phyloP scores from a whole-genome alignment of 1,140 invertebrate species.

The Leptopilina clavipes region DNA sequence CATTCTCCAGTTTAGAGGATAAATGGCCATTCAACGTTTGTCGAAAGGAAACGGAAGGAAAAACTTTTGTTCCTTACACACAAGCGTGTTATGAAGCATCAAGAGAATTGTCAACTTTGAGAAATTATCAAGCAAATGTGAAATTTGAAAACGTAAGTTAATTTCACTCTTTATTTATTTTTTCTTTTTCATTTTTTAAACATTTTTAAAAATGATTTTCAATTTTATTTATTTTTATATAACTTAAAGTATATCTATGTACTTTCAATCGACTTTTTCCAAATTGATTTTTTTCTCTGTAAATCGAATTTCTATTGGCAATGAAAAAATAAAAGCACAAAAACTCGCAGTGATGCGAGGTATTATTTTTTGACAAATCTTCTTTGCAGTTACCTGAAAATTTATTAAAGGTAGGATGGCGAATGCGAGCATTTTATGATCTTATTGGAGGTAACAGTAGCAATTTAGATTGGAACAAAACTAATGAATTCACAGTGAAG shows the following conservation, averaged over 20 bases:
- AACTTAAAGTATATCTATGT: no score
- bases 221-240: no score
- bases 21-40: constrained; percentile 69
- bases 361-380: constrained; percentile 22
- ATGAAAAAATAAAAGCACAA: background rate
- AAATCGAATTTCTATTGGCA: background rate
- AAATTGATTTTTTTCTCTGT: background rate
- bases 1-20: constrained; percentile 57
- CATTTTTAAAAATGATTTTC: no score
- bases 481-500: constrained; percentile 57
- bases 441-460: constrained; percentile 61
- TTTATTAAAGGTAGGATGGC: constrained; percentile 57
- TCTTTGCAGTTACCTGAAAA: constrained; percentile 61
- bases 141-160: constrained; percentile 65
- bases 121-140: constrained; percentile 65
- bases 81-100: constrained; percentile 70
- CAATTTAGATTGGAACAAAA: constrained; percentile 30
- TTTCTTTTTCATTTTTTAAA: background rate
- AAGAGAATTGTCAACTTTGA: constrained; percentile 68
- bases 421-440: constrained; percentile 63
- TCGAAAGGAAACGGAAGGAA: constrained; percentile 55
- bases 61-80: constrained; percentile 62
- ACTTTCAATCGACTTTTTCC: background rate
- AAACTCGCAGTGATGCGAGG: constrained; percentile 15
- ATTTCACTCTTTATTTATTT: constrained; percentile 34